phyloP scores from a whole-genome alignment of 2,888 invertebrate genomes.

The Cephalotes varians region DNA sequence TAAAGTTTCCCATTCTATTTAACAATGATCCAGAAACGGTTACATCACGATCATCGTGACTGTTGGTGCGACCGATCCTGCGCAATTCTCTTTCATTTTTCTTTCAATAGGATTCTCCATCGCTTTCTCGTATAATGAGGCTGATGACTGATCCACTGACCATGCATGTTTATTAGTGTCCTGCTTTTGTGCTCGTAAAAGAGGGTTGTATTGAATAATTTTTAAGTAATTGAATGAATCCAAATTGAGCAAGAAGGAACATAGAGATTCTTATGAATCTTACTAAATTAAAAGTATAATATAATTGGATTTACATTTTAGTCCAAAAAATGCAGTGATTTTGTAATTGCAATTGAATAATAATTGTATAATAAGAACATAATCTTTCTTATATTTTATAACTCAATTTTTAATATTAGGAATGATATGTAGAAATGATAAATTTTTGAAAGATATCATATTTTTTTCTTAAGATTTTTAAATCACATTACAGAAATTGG shows the following conservation, averaged over 20 bases:
- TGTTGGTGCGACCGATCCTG: slow-evolving; percentile 38
- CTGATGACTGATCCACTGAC: slow-evolving; percentile 22
- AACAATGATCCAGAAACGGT: not conserved
- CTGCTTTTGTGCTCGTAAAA: slow-evolving; percentile 9
- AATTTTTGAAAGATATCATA: not conserved
- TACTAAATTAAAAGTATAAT: not conserved
- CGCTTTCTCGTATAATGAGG: slow-evolving; percentile 20
- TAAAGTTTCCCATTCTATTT: not conserved
- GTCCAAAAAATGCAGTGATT: not conserved
- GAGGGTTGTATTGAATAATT: slow-evolving; percentile 1
- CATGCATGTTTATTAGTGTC: slow-evolving; percentile 43
- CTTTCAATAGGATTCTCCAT: slow-evolving; percentile 17
- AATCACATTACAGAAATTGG: not conserved
- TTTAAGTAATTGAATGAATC: slow-evolving; percentile 30
- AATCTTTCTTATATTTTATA: not conserved
- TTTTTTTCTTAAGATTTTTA: not conserved
- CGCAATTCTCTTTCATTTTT: slow-evolving; percentile 12
- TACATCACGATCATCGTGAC: not conserved
- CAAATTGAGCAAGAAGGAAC: slow-evolving; percentile 19
- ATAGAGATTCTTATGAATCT: not conserved
- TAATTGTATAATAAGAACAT: no score
- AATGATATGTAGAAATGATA: no score
- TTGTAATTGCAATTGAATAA: no score
- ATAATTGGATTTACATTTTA: not conserved
- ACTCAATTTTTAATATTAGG: not conserved